Conservation (phyloP, 1,140 invertebrate species). For the Carcinoscorpius rotundicauda region DNA sequence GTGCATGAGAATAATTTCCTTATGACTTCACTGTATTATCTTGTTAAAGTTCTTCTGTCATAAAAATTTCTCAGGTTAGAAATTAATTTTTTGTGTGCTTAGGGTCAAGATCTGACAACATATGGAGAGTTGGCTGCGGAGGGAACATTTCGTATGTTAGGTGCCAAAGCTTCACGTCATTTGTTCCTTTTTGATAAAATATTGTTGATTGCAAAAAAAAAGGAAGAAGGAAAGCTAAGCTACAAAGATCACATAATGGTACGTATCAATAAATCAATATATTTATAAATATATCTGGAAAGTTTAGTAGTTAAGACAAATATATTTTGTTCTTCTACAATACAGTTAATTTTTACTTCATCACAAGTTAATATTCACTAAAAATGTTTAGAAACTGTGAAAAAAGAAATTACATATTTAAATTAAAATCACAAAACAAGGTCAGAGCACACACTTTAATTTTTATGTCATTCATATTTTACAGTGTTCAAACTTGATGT, state of each 20-base stretch:
- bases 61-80: no score
- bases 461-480: slow-evolving; percentile 14
- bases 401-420: neutral
- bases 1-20: no score
- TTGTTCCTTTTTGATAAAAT: slow-evolving; percentile 91
- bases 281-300: neutral
- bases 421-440: neutral
- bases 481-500: slow-evolving; percentile 91
- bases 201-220: slow-evolving; percentile 84
- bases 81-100: neutral
- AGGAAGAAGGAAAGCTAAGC: slow-evolving; percentile 73
- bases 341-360: no score
- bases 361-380: no score
- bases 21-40: no score
- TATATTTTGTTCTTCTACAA: no score
- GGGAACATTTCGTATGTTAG: slow-evolving; percentile 64
- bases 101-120: slow-evolving; percentile 75
- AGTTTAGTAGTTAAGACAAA: no score
- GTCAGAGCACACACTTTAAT: neutral
- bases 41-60: no score
- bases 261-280: slow-evolving; percentile 28
- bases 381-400: no score
- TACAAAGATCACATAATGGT: slow-evolving; percentile 82
- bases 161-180: slow-evolving; percentile 58
- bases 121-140: slow-evolving; percentile 85